Evolutionary conservation across 2,113 vertebrate species (phyloP).

Genomic region (Nibea albiflora): DNA sequence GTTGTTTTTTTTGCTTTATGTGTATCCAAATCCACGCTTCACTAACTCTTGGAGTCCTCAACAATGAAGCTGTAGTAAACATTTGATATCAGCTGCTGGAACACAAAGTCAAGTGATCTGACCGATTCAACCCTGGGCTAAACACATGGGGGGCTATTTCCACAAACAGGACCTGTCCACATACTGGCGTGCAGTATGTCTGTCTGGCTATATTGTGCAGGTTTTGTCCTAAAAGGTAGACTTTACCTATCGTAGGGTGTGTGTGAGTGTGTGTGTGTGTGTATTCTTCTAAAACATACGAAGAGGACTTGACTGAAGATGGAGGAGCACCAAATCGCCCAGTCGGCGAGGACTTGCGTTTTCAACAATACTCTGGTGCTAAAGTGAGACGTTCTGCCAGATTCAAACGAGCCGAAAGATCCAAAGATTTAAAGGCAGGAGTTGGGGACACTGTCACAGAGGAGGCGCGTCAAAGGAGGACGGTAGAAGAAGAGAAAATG

Average conservation of each 20-base stretch:
- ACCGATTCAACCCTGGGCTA: constrained; percentile 51
- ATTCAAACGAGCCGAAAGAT: constrained; percentile 52
- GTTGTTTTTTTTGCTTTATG: constrained; percentile 43
- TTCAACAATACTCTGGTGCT: constrained; percentile 45
- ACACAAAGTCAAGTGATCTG: constrained; percentile 42
- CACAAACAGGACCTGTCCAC: constrained; percentile 3
- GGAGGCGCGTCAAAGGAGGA: not conserved
- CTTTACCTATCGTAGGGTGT: constrained; percentile 5
- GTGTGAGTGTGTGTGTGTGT: not conserved
- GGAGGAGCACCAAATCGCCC: constrained; percentile 30
- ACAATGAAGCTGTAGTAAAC: constrained; percentile 15
- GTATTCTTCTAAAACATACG: constrained; percentile 40
- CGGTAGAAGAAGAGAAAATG: constrained; percentile 50
- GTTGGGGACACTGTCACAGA: not conserved
- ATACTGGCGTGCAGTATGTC: not conserved
- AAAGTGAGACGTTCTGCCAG: constrained; percentile 21
- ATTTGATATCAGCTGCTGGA: constrained; percentile 56
- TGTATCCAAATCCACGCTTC: constrained; percentile 44
- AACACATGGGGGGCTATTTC: constrained; percentile 17
- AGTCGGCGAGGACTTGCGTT: constrained; percentile 5
- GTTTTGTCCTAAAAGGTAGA: constrained; percentile 64
- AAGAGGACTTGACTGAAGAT: constrained; percentile 39
- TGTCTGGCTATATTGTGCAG: constrained; percentile 67
- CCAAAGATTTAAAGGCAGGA: constrained; percentile 61
- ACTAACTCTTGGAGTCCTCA: constrained; percentile 27